phyloP scores from a whole-genome alignment of 2,797 vertebrate genomes.

The Tokudaia muenninki region DNA sequence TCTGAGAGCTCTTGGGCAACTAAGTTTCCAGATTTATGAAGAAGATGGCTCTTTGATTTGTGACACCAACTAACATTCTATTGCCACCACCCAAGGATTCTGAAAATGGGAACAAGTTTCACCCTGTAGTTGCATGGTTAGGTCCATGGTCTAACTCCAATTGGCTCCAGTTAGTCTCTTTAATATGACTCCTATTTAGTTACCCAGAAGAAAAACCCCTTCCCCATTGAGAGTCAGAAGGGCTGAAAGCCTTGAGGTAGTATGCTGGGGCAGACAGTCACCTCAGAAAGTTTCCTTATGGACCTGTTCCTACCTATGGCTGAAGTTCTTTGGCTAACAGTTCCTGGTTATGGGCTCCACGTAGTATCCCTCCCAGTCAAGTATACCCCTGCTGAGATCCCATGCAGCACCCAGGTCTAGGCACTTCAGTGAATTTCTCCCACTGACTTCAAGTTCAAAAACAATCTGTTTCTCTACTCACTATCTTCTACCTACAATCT shows the following conservation, averaged over 20 bases:
- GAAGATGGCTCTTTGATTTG: background rate
- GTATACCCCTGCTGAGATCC: background rate
- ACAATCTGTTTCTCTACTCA: background rate
- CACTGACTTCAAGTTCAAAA: background rate
- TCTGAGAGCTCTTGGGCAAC: background rate
- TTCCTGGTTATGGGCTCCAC: background rate
- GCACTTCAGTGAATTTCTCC: background rate
- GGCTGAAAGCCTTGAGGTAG: background rate
- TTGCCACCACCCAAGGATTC: too few species aligned
- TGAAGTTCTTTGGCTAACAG: background rate
- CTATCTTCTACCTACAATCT: background rate
- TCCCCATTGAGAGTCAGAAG: background rate
- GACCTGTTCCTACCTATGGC: background rate
- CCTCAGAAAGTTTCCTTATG: background rate
- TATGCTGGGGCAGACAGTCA: background rate
- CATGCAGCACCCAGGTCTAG: background rate
- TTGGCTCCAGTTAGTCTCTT: background rate
- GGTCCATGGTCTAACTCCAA: background rate
- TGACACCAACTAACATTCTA: background rate
- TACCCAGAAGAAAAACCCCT: background rate
- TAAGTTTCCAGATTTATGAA: background rate
- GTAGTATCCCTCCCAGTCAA: background rate
- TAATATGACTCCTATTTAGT: background rate
- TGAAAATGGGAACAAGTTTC: background rate
- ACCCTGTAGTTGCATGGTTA: background rate